Conservation (phyloP, 2,888 invertebrate genomes). For the Cheilosia grossa region DNA sequence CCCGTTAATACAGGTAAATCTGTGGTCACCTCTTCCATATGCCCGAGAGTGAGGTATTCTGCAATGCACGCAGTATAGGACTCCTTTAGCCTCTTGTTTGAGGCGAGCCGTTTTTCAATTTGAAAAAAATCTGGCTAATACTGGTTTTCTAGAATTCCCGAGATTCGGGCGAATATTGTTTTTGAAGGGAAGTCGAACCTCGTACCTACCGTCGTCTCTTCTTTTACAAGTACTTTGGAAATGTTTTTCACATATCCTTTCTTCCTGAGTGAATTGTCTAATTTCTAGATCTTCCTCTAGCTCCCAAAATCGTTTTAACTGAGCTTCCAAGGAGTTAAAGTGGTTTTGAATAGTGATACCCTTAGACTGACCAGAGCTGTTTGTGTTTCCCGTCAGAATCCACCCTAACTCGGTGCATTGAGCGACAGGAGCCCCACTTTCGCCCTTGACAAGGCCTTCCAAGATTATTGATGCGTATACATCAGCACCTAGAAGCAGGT, state of each 20-base stretch:
- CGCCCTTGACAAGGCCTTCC: not conserved
- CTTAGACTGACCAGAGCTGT: not conserved
- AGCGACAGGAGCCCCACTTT: not conserved
- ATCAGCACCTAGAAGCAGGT: not conserved
- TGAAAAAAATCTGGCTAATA: too few species aligned
- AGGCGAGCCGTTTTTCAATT: too few species aligned
- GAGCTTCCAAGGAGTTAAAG: too few species aligned
- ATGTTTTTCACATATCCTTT: not conserved
- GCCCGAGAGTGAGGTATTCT: too few species aligned
- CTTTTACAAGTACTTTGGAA: not conserved
- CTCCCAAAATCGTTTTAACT: too few species aligned
- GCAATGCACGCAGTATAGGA: too few species aligned
- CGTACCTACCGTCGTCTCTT: not conserved
- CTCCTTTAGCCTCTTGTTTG: too few species aligned
- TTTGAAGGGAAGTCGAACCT: not conserved
- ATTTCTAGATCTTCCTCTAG: not conserved
- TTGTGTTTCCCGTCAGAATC: slow-evolving; percentile 15
- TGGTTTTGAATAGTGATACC: too few species aligned
- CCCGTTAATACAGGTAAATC: too few species aligned
- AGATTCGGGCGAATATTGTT: too few species aligned
- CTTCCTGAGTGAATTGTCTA: not conserved
- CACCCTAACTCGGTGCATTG: slow-evolving; percentile 7
- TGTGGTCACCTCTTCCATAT: too few species aligned
- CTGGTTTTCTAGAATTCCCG: too few species aligned
- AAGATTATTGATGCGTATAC: not conserved